Percentiles rank a stretch among this genome's conserved stretches.
phyloP scores from a whole-genome alignment of 2,113 vertebrate species.

The Phyllostomus discolor region DNA sequence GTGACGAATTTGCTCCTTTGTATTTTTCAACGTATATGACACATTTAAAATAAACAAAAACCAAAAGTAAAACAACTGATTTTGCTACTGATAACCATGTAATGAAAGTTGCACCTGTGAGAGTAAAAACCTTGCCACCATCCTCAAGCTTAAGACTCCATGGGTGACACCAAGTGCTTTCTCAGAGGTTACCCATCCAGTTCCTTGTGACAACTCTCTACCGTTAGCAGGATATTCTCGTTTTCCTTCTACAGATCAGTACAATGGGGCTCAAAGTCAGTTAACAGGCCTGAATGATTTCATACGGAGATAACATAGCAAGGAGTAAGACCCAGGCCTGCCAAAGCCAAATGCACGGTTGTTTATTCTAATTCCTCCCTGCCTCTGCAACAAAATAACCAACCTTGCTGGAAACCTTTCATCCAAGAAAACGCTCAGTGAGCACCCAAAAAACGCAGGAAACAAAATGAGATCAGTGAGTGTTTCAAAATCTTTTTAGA shows the following conservation, averaged over 20 bases:
- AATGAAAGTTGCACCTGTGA: not conserved
- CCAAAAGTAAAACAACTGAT: not conserved
- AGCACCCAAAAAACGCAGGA: not conserved
- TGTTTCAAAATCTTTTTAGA: not conserved
- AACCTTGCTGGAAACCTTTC: not conserved
- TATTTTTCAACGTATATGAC: not conserved
- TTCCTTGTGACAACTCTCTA: not conserved
- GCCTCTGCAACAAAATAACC: not conserved
- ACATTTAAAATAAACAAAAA: slow-evolving; percentile 12
- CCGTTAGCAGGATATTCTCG: not conserved
- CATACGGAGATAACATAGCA: too few relatives aligned
- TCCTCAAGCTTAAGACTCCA: rapidly evolving
- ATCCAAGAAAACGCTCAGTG: not conserved
- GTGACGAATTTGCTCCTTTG: not conserved
- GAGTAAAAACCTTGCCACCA: too few relatives aligned
- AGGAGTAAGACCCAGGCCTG: not conserved
- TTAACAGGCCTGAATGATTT: not conserved
- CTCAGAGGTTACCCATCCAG: rapidly evolving
- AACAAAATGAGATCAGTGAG: not conserved
- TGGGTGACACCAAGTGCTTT: not conserved
- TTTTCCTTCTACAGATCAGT: not conserved
- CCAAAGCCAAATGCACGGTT: not conserved
- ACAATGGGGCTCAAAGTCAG: not conserved
- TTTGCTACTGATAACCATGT: not conserved
- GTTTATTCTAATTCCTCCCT: not conserved